Percentiles rank a stretch among this genome's conserved stretches.
phyloP scores from a whole-genome alignment of 2,113 vertebrate genomes.

The Thymallus thymallus region DNA sequence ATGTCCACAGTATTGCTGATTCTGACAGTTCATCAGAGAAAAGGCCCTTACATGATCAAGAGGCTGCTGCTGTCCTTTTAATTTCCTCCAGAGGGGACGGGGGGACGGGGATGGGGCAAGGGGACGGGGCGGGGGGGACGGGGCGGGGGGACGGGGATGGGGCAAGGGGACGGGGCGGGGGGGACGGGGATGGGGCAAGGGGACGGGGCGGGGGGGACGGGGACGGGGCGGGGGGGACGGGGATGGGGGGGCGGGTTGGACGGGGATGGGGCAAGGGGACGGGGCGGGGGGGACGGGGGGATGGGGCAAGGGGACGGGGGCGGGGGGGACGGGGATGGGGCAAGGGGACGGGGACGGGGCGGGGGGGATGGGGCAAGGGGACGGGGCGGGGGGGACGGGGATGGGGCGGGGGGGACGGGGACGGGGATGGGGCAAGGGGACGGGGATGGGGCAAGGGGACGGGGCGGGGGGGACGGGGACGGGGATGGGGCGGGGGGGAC shows the following conservation, averaged over 20 bases:
- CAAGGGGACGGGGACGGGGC: not conserved
- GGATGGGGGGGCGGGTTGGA: too few species aligned
- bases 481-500: constrained; percentile 24
- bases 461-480: too few species aligned
- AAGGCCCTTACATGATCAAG: constrained; percentile 68
- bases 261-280: constrained; percentile 33
- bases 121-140: constrained; percentile 24
- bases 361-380: constrained; percentile 30
- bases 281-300: constrained; percentile 5
- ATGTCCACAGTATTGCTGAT: constrained; percentile 27
- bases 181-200: constrained; percentile 31
- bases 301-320: constrained; percentile 23
- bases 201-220: constrained; percentile 1
- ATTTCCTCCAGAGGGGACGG: constrained; percentile 44
- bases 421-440: too few species aligned
- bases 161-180: not conserved
- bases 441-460: constrained; percentile 33
- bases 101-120: constrained; percentile 29
- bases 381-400: constrained; percentile 13
- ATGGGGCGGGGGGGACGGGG: too few species aligned
- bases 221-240: constrained; percentile 33
- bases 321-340: too few species aligned
- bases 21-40: constrained; percentile 62
- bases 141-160: constrained; percentile 25
- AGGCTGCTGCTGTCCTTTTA: constrained; percentile 60